Conservation (phyloP, 2,113 vertebrate genomes). For the Oceanodroma tethys region DNA sequence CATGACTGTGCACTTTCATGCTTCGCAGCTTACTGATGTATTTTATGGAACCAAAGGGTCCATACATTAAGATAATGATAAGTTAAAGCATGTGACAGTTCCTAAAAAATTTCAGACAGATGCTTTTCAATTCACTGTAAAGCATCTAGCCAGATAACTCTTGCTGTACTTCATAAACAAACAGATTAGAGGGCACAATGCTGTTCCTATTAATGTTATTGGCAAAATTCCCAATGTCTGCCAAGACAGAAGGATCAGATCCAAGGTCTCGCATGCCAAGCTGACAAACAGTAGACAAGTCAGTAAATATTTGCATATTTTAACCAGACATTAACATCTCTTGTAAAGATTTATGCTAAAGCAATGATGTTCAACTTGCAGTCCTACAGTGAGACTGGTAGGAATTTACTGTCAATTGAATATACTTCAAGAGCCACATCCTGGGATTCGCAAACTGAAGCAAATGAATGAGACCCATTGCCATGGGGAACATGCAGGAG, state of each 20-base stretch:
- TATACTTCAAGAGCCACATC: slow-evolving; percentile 15
- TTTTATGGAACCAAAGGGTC: slow-evolving; percentile 3
- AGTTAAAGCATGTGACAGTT: slow-evolving; percentile 3
- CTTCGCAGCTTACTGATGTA: not conserved
- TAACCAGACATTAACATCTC: slow-evolving; percentile 66
- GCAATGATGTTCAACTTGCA: slow-evolving; percentile 55
- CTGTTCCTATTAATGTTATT: slow-evolving; percentile 63
- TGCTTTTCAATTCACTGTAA: slow-evolving; percentile 50
- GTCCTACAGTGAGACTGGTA: not conserved
- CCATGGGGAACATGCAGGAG: not conserved
- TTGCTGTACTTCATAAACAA: slow-evolving; percentile 60
- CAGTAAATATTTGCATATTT: slow-evolving; percentile 71
- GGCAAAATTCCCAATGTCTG: slow-evolving; percentile 66
- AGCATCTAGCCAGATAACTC: slow-evolving; percentile 62
- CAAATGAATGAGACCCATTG: slow-evolving; percentile 15
- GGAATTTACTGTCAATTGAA: slow-evolving; percentile 21
- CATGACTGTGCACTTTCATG: not conserved
- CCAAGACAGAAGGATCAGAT: slow-evolving; percentile 67
- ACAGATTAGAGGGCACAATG: slow-evolving; percentile 65
- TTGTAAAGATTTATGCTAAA: slow-evolving; percentile 60
- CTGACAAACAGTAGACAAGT: slow-evolving; percentile 68
- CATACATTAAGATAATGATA: not conserved
- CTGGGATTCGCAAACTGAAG: not conserved
- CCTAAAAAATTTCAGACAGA: slow-evolving; percentile 44
- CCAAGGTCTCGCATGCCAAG: slow-evolving; percentile 57